Percentiles rank a stretch among this genome's conserved stretches.
Evolutionary conservation across 1,140 invertebrate species (phyloP).

Genomic region (Pseudoatta argentina): DNA sequence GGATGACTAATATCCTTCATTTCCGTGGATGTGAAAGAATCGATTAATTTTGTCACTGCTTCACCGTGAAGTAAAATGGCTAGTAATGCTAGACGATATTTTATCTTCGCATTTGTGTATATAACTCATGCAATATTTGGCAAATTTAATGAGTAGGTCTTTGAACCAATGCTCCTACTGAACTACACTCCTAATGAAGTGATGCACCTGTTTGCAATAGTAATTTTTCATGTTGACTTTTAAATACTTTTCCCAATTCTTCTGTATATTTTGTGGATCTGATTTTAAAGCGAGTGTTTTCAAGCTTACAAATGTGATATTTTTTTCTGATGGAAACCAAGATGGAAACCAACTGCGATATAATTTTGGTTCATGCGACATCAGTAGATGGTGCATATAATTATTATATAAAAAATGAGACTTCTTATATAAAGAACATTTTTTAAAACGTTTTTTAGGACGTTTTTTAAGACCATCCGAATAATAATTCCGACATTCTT

Average conservation of each 20-base stretch:
- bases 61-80: slow-evolving; percentile 67
- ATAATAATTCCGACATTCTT: too few relatives aligned
- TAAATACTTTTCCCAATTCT: slow-evolving; percentile 74
- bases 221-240: slow-evolving; percentile 20
- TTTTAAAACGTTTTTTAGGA: too few relatives aligned
- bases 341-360: slow-evolving; percentile 34
- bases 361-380: slow-evolving; percentile 60
- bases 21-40: slow-evolving; percentile 62
- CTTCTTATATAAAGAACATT: too few relatives aligned
- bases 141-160: slow-evolving; percentile 78
- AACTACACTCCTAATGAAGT: slow-evolving; percentile 72
- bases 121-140: background rate
- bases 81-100: background rate
- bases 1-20: background rate
- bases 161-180: slow-evolving; percentile 81
- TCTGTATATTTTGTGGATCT: slow-evolving; percentile 64
- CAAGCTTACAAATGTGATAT: background rate
- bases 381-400: background rate
- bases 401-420: too few relatives aligned
- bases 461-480: too few relatives aligned
- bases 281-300: slow-evolving; percentile 67
- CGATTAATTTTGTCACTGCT: slow-evolving; percentile 63
- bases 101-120: background rate
- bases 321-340: background rate
- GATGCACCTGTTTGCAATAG: background rate